phyloP scores from a whole-genome alignment of 1,140 invertebrate genomes.

The Drosophila gunungcola region DNA sequence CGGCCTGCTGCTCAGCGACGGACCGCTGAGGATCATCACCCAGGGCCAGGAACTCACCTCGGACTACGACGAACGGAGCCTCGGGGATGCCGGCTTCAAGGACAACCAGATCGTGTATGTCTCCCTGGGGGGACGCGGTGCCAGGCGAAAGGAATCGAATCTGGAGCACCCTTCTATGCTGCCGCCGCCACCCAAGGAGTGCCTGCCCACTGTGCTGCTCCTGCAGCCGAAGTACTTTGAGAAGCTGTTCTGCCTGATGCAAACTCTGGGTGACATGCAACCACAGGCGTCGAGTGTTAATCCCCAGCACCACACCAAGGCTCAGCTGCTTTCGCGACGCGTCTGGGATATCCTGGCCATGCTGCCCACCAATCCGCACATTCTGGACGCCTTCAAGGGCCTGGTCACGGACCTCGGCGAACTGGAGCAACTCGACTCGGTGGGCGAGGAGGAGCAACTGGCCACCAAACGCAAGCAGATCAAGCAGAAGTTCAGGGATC shows the following conservation, averaged over 20 bases:
- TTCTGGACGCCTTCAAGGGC: conserved; percentile 93
- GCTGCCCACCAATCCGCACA: conserved; percentile 93
- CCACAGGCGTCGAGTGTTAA: conserved; percentile 88
- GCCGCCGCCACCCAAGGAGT: conserved; percentile 92
- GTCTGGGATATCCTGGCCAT: conserved; percentile 97
- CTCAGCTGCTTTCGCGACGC: conserved; percentile 93
- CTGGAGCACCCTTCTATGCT: conserved; percentile 91
- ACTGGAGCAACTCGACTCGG: conserved; percentile 53
- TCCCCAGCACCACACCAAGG: conserved; percentile 94
- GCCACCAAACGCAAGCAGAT: conserved; percentile 72
- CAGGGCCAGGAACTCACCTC: conserved; percentile 96
- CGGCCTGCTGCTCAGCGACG: conserved; percentile 90
- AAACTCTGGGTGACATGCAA: conserved; percentile 94
- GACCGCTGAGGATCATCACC: conserved; percentile 95
- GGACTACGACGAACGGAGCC: conserved; percentile 96
- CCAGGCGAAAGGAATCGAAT: conserved; percentile 89
- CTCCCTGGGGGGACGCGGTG: conserved; percentile 92
- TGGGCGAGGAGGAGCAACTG: conserved; percentile 61
- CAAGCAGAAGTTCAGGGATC: conserved; percentile 87
- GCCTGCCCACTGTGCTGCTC: conserved; percentile 93
- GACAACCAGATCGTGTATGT: conserved; percentile 95
- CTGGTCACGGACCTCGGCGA: conserved; percentile 86
- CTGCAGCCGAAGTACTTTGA: conserved; percentile 95
- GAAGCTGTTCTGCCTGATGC: conserved; percentile 94
- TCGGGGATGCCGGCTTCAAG: conserved; percentile 96